Percentiles rank a stretch among this genome's conserved stretches.
Evolutionary conservation across 2,113 vertebrate species (phyloP).

Genomic region (Machaerirhynchus nigripectus): DNA sequence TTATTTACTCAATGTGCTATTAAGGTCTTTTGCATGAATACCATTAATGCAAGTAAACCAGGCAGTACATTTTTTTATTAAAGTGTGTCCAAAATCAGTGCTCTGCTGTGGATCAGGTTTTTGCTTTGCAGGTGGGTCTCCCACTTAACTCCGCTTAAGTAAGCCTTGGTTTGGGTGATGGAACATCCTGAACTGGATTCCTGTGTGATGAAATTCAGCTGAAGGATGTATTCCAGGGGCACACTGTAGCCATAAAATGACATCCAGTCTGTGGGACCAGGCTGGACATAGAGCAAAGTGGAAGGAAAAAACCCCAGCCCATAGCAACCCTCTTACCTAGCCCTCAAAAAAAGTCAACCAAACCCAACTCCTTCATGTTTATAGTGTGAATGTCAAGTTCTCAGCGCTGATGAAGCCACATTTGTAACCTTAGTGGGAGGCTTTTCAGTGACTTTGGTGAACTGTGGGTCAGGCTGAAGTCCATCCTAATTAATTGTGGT

Average conservation of each 20-base stretch:
- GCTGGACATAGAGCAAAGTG: neutral
- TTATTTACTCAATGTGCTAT: neutral
- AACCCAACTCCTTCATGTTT: neutral
- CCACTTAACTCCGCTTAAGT: neutral
- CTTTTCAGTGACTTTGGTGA: neutral
- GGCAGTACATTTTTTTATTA: neutral
- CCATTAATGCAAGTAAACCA: neutral
- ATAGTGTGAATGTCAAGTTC: neutral
- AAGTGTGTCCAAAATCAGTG: neutral
- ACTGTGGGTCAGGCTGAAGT: neutral
- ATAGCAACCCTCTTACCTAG: neutral
- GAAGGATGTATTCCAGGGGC: neutral
- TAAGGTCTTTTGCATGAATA: neutral
- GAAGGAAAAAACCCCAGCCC: neutral
- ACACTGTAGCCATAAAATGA: neutral
- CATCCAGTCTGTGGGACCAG: neutral
- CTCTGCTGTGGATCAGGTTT: neutral
- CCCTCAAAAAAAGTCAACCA: neutral
- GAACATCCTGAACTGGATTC: neutral
- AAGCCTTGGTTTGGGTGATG: neutral
- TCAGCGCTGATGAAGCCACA: fast-evolving
- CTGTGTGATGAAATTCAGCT: neutral
- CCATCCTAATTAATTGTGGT: neutral
- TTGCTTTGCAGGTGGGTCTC: neutral
- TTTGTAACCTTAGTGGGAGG: neutral